These are phyloP conservation scores for Fundulus diaphanus DNA, from an alignment of 2,797 vertebrate species.

Conservation along the genomic window DNA sequence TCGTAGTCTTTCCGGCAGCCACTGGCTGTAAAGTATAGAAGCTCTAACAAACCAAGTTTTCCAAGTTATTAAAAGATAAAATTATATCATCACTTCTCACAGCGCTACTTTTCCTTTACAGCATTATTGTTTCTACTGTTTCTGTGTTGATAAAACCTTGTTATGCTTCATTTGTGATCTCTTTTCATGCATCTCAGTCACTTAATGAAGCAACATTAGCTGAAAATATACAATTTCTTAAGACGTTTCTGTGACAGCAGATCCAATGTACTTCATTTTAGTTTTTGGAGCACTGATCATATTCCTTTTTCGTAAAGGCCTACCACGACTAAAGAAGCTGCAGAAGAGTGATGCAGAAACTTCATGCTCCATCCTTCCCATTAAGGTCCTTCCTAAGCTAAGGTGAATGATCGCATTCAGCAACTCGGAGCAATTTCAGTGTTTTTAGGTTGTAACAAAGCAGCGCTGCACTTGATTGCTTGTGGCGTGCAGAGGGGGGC, in stretches of 20 bases:
- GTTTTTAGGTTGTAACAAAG: slow-evolving; percentile 3
- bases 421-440: not conserved
- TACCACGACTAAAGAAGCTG: not conserved
- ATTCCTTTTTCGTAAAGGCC: not conserved
- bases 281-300: not conserved
- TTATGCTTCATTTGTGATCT: not conserved
- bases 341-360: not conserved
- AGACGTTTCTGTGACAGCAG: not conserved
- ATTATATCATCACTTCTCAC: not conserved
- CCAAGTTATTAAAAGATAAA: not conserved
- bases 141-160: not conserved
- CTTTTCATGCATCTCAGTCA: not conserved
- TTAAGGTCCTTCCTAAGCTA: not conserved
- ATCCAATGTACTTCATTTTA: not conserved
- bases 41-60: not conserved
- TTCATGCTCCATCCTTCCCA: not conserved
- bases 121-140: not conserved
- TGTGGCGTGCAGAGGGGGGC: not conserved
- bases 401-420: not conserved
- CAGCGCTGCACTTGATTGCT: not conserved
- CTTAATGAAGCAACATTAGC: not conserved
- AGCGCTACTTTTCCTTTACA: not conserved
- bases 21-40: not conserved
- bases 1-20: not conserved
- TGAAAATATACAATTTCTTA: not conserved